A percentile compares a stretch with the other conserved stretches of the same genome.
These are phyloP conservation scores for Poecile atricapillus DNA, from an alignment of 2,113 vertebrate genomes.

Conservation along the genomic window DNA sequence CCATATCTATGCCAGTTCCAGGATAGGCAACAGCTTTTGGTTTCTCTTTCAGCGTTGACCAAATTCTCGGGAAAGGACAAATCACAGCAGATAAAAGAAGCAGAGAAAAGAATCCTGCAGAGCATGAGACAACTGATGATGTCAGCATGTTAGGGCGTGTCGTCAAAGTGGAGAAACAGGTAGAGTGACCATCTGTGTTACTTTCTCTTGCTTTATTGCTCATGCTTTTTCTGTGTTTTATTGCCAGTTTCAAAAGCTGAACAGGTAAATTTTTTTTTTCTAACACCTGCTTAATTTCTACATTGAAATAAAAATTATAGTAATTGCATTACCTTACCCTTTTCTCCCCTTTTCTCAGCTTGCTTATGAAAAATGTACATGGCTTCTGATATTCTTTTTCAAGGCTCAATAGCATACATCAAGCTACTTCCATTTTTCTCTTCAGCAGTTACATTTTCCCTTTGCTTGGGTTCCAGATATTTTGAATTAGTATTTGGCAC, in stretches of 20 bases:
- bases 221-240: not conserved
- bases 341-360: not conserved
- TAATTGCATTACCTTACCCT: not conserved
- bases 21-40: not conserved
- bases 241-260: not conserved
- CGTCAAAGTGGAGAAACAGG: slow-evolving; percentile 98
- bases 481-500: not conserved
- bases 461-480: not conserved
- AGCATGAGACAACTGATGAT: slow-evolving; percentile 88
- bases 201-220: not conserved
- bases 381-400: not conserved
- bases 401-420: not conserved
- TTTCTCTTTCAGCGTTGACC: slow-evolving; percentile 86
- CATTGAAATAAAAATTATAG: not conserved
- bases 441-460: not conserved
- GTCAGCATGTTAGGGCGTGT: slow-evolving; percentile 96
- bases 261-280: not conserved
- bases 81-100: slow-evolving; percentile 92
- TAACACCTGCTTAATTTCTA: not conserved
- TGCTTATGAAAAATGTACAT: not conserved
- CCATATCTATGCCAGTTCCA: not conserved
- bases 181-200: slow-evolving; percentile 44
- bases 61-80: slow-evolving; percentile 96
- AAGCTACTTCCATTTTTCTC: not conserved
- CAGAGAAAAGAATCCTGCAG: slow-evolving; percentile 88